These are phyloP conservation scores for Abrostola triplasia DNA, from an alignment of 2,888 invertebrate genomes.

Conservation along the genomic window DNA sequence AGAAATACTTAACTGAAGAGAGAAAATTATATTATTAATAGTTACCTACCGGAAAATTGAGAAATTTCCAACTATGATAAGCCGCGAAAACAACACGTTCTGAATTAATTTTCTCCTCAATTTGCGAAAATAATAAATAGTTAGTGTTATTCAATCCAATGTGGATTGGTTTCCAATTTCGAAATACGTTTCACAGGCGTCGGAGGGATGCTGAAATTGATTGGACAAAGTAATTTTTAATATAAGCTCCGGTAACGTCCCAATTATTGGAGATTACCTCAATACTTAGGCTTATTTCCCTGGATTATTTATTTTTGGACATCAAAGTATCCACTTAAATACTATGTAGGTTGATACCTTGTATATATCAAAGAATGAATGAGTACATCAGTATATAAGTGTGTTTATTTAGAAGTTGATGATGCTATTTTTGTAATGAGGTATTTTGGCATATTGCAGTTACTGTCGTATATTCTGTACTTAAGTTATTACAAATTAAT, in stretches of 20 bases:
- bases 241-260: slow-evolving; percentile 9
- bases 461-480: too few relatives aligned
- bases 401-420: too few relatives aligned
- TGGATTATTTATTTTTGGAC: slow-evolving; percentile 13
- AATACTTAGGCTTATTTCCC: slow-evolving; percentile 12
- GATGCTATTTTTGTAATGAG: too few relatives aligned
- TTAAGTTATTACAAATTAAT: too few relatives aligned
- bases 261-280: slow-evolving; percentile 11
- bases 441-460: too few relatives aligned
- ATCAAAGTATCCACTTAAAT: slow-evolving; percentile 4
- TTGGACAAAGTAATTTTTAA: slow-evolving; percentile 17
- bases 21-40: not conserved
- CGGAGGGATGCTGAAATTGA: slow-evolving; percentile 14
- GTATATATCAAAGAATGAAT: not conserved
- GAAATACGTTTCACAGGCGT: not conserved
- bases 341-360: not conserved
- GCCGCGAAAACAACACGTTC: not conserved
- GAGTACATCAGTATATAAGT: too few relatives aligned
- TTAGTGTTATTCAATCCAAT: slow-evolving; percentile 26
- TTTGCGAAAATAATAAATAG: slow-evolving; percentile 10
- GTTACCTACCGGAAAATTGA: not conserved
- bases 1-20: too few relatives aligned
- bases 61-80: not conserved
- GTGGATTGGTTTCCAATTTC: slow-evolving; percentile 42
- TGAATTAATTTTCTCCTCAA: not conserved